phyloP scores from a whole-genome alignment of 2,113 vertebrate species.

The Cyrtonyx montezumae region DNA sequence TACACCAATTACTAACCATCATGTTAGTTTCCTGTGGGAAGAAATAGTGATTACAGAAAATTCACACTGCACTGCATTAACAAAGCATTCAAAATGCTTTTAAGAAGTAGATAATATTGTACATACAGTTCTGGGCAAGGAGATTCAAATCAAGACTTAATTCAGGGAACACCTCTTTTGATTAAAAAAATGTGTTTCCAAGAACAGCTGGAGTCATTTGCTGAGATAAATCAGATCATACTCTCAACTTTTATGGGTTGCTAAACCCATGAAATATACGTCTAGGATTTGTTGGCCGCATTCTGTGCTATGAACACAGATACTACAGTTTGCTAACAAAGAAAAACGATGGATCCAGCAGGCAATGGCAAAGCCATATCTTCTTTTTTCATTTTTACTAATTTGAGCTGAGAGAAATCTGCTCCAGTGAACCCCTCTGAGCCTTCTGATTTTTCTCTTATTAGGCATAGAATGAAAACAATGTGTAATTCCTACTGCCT shows the following conservation, averaged over 20 bases:
- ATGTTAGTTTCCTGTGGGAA: constrained; percentile 28
- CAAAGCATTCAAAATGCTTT: constrained; percentile 16
- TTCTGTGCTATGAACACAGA: constrained; percentile 44
- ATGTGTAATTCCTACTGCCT: neutral
- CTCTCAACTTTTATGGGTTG: constrained; percentile 38
- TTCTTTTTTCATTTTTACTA: constrained; percentile 10
- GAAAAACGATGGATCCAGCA: neutral
- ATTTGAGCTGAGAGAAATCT: constrained; percentile 11
- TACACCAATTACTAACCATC: constrained; percentile 6
- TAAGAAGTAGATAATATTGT: constrained; percentile 16
- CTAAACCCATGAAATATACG: constrained; percentile 56
- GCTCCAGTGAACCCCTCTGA: neutral
- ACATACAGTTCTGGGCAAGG: constrained; percentile 17
- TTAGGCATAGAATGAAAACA: neutral
- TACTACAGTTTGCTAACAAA: constrained; percentile 20
- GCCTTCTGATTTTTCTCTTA: neutral
- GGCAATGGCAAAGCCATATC: neutral
- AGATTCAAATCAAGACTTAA: constrained; percentile 17
- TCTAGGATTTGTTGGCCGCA: constrained; percentile 32
- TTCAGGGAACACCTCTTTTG: constrained; percentile 18
- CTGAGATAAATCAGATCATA: constrained; percentile 60
- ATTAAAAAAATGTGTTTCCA: constrained; percentile 40
- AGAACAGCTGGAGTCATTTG: constrained; percentile 52
- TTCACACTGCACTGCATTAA: constrained; percentile 35
- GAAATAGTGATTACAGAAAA: constrained; percentile 20